Evolutionary conservation across 2,888 invertebrate species (phyloP).

Genomic region (Bellardia pandia): DNA sequence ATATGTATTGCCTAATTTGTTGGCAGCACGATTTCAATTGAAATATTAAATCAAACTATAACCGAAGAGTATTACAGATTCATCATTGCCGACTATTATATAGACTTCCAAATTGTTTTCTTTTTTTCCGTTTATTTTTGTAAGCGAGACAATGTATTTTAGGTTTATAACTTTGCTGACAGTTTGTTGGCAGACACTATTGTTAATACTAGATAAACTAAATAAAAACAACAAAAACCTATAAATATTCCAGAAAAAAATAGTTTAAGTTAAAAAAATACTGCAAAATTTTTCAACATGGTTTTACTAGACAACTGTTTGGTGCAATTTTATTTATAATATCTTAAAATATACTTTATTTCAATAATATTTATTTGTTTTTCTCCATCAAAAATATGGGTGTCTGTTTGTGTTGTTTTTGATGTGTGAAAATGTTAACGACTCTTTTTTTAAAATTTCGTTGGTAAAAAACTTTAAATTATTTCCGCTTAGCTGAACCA

Average conservation of each 20-base stretch:
- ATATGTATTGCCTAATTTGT: too few relatives aligned
- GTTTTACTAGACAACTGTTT: not conserved
- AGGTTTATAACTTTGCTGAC: constrained; percentile 56
- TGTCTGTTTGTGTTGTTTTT: constrained; percentile 14
- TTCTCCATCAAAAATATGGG: not conserved
- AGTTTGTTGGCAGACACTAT: constrained; percentile 61
- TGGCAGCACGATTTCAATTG: too few relatives aligned
- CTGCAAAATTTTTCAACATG: constrained; percentile 14
- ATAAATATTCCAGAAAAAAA: constrained; percentile 23
- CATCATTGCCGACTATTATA: too few relatives aligned
- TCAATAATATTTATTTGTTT: not conserved
- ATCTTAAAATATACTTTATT: not conserved
- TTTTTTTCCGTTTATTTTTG: constrained; percentile 13
- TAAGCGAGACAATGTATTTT: not conserved
- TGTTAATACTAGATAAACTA: constrained; percentile 34
- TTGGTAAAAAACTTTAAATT: constrained; percentile 32
- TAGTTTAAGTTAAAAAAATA: not conserved
- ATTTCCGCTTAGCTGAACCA: constrained; percentile 40
- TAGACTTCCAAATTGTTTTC: not conserved
- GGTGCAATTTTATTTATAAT: not conserved
- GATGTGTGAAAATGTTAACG: constrained; percentile 25
- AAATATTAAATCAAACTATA: too few relatives aligned
- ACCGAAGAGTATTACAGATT: too few relatives aligned
- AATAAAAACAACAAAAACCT: constrained; percentile 13
- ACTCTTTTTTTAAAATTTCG: constrained; percentile 11